Conservation (phyloP, 2,888 invertebrate genomes). For the Pammene aurita region DNA sequence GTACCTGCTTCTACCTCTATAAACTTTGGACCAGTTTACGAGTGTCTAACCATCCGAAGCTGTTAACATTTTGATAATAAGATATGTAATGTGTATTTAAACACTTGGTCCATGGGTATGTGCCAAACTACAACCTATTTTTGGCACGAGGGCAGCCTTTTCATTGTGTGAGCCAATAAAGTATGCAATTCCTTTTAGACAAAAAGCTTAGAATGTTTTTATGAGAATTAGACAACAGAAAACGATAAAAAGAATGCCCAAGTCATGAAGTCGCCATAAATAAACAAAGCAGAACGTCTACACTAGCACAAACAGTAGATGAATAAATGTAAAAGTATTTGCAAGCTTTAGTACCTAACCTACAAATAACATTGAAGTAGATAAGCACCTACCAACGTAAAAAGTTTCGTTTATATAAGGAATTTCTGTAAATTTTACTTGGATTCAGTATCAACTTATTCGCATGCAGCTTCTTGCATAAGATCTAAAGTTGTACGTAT, state of each 20-base stretch:
- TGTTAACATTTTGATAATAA: conserved; percentile 21
- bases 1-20: conserved; percentile 15
- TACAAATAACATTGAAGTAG: too few relatives aligned
- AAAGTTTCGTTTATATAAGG: too few relatives aligned
- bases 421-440: too few relatives aligned
- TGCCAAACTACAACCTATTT: conserved; percentile 16
- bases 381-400: too few relatives aligned
- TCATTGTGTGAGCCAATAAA: conserved; percentile 12
- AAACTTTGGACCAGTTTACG: conserved; percentile 17
- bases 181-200: conserved; percentile 1
- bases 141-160: conserved; percentile 16
- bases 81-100: conserved; percentile 4
- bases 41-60: conserved; percentile 3
- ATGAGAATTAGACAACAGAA: conserved; percentile 7
- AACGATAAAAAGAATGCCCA: conserved; percentile 16
- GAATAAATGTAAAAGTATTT: too few relatives aligned
- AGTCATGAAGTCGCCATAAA: conserved; percentile 36
- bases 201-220: conserved; percentile 13
- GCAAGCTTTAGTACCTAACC: too few relatives aligned
- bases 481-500: too few relatives aligned
- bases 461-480: too few relatives aligned
- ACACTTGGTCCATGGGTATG: conserved; percentile 3
- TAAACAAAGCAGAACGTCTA: conserved; percentile 1
- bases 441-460: too few relatives aligned
- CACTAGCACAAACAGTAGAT: too few relatives aligned